Percentiles rank a stretch among this genome's conserved stretches.
Evolutionary conservation across 2,113 vertebrate genomes (phyloP).

Genomic region (Chloroceryle aenea): DNA sequence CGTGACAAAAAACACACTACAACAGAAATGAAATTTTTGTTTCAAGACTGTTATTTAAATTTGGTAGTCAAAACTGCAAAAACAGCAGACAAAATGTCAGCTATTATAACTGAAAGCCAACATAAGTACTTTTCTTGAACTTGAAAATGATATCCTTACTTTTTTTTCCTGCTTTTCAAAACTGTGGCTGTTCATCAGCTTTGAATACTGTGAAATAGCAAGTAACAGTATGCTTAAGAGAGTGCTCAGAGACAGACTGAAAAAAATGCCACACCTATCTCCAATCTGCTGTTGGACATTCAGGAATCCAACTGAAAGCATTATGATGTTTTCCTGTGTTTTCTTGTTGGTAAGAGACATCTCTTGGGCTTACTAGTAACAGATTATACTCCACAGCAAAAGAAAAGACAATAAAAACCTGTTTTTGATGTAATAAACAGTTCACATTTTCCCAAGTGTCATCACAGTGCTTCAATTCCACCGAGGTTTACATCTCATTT

Average conservation of each 20-base stretch:
- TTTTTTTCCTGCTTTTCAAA: neutral
- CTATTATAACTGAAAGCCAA: neutral
- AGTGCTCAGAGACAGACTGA: neutral
- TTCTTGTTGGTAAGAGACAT: neutral
- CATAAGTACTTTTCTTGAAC: neutral
- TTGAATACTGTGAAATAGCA: neutral
- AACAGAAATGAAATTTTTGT: neutral
- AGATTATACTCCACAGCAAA: neutral
- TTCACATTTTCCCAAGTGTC: neutral
- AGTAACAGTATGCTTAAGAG: neutral
- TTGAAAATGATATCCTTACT: neutral
- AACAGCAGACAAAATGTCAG: neutral
- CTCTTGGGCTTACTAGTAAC: neutral
- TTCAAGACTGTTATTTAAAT: neutral
- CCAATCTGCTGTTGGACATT: neutral
- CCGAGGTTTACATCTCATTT: neutral
- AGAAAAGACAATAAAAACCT: neutral
- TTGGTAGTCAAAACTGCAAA: neutral
- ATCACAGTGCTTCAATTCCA: neutral
- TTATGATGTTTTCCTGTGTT: neutral
- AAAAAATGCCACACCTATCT: neutral
- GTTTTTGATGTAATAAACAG: neutral
- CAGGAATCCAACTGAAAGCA: neutral
- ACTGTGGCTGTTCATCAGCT: neutral
- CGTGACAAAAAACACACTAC: neutral